Evolutionary conservation across 2,113 vertebrate genomes (phyloP).

Genomic region (Bos javanicus): DNA sequence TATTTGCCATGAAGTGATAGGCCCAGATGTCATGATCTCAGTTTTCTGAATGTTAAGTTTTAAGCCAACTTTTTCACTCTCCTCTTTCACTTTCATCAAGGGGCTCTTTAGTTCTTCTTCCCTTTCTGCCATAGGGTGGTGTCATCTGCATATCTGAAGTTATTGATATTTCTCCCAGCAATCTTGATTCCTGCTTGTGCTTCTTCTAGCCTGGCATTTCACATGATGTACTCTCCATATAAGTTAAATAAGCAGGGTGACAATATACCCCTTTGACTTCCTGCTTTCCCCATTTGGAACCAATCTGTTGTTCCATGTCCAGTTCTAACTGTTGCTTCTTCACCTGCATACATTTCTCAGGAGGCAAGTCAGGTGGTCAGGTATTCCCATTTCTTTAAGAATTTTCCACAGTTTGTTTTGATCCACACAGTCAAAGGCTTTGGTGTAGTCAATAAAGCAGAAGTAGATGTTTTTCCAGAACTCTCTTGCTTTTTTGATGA

Average conservation of each 20-base stretch:
- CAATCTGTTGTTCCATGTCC: background rate
- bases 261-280: background rate
- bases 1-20: background rate
- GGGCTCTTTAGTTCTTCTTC: no score
- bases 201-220: background rate
- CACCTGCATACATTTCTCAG: background rate
- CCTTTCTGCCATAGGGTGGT: no score
- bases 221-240: background rate
- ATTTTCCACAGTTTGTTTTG: background rate
- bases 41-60: background rate
- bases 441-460: background rate
- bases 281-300: background rate
- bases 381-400: background rate
- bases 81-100: no score
- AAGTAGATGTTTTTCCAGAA: background rate
- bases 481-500: background rate
- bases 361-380: background rate
- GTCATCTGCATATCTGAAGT: no score
- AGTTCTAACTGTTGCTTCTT: background rate
- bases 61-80: background rate
- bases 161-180: no score
- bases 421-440: background rate
- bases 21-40: background rate
- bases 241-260: background rate
- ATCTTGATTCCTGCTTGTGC: no score